Evolutionary conservation across 2,888 invertebrate genomes (phyloP), one percentile per base, ranked within the genome.

Genomic region (Microdon myrmicae): DNA sequence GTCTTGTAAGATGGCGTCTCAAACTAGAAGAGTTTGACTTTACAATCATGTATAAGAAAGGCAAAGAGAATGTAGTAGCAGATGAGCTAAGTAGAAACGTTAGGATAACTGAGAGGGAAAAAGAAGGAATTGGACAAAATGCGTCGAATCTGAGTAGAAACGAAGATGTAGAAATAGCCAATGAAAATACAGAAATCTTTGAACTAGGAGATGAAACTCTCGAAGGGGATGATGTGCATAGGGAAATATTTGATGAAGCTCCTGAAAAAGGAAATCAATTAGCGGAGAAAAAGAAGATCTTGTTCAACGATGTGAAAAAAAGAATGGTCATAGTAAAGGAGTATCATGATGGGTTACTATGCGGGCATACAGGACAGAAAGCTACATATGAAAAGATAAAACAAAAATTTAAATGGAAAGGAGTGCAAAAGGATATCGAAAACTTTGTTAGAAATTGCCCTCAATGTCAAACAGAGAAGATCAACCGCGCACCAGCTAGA

Each of bases 321-420:
- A 38, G 41, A 14, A 31, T 20, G 23, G 31, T 22, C 12, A 55
- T 55, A 26, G 9, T 56, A 22, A 41, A 35, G 16, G 48, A 48
- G 35, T 39, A 26, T 28, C 56, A 56, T 47, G 20, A 39, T 34
- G 55, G 56, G 3, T 32, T 44, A 28, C 16, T 37, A 35, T 44
- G 32, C 31, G 44, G 47, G 2, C 56, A 56, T 48, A 29, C 43
- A 16, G 43, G 56, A 2, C 41, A 48, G 22, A 55, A 41, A 12
- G 55, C 55, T 8, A 41, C 45, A 16, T 55, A 47, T 47, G 38
- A 31, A 7, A 47, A 47, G 23, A 10, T 47, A 7, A 31, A 26
- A 22, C 3, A 17, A n/a, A 26, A 26, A 13, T 48, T 38, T 32
- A 4, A 17, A 2, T 38, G 47, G 19, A 55, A 45, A 31, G 25